Conservation (phyloP, 2,888 invertebrate genomes). For the Nipponacmea schrenckii region DNA sequence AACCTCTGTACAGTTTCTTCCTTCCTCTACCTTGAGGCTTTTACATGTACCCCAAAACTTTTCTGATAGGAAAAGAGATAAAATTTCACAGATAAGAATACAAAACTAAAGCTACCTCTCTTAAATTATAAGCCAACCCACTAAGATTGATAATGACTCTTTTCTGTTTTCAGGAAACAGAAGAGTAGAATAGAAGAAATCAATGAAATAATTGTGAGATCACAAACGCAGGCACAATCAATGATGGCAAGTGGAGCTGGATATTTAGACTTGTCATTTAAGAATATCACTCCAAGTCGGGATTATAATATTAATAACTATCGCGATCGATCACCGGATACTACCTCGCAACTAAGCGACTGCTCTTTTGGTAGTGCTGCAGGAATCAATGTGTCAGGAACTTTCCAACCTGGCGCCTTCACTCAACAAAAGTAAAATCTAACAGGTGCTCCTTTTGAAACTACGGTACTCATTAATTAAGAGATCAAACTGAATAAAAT, state of each 20-base stretch:
- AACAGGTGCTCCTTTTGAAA: no score
- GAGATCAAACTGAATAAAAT: no score
- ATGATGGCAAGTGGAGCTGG: conserved; percentile 55
- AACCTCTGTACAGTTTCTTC: no score
- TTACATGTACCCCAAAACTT: no score
- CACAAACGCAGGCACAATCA: conserved; percentile 60
- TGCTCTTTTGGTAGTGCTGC: conserved; percentile 25
- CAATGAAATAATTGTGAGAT: conserved; percentile 62
- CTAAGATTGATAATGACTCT: not conserved
- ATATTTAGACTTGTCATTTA: conserved; percentile 21
- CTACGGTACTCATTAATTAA: no score
- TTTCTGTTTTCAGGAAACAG: conserved; percentile 41
- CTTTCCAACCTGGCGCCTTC: conserved; percentile 4
- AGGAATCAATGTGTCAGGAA: conserved; percentile 26
- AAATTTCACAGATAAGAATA: no score
- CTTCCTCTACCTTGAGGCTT: no score
- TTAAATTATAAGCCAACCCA: no score
- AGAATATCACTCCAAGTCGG: conserved; percentile 29
- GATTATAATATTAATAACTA: conserved; percentile 26
- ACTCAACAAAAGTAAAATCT: not conserved
- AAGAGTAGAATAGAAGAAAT: conserved; percentile 63
- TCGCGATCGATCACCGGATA: conserved; percentile 32
- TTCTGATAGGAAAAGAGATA: no score
- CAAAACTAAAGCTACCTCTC: no score
- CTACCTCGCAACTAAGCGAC: conserved; percentile 29